A percentile compares a stretch with the other conserved stretches of the same genome.
Conservation (phyloP, 2,888 invertebrate species). For the Nomada goodeniana region DNA sequence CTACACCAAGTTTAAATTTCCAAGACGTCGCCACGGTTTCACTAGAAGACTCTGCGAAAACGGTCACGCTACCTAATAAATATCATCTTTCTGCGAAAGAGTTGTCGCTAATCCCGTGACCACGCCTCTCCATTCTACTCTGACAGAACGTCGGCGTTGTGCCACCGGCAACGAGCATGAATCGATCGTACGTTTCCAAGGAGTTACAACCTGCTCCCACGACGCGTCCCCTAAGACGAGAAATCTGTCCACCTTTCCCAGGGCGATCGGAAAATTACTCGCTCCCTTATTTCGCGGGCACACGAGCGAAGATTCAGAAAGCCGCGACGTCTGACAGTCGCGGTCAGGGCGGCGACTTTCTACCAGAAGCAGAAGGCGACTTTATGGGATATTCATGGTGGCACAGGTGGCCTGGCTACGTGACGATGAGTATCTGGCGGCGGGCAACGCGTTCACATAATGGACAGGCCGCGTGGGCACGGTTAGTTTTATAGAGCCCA, state of each 20-base stretch:
- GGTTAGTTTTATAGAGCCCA: conserved; percentile 65
- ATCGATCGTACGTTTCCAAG: background rate
- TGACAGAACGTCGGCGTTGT: background rate
- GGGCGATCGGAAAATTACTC: background rate
- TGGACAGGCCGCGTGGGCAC: conserved; percentile 59
- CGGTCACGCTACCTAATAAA: conserved; percentile 9
- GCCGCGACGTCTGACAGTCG: conserved; percentile 29
- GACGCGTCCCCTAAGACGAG: background rate
- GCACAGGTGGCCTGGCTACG: conserved; percentile 66
- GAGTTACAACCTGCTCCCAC: background rate
- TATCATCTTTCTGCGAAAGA: background rate
- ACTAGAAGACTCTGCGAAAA: background rate
- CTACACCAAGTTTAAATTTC: background rate
- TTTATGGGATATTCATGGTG: conserved; percentile 63
- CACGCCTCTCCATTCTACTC: conserved; percentile 24
- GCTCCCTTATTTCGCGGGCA: conserved; percentile 9
- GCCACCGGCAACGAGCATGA: conserved; percentile 12
- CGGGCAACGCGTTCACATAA: conserved; percentile 30
- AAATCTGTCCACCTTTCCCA: background rate
- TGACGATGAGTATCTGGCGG: conserved; percentile 66
- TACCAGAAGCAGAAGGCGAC: conserved; percentile 35
- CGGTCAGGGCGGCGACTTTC: conserved; percentile 19
- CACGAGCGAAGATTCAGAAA: conserved; percentile 9
- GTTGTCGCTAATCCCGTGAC: background rate
- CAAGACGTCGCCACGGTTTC: background rate